A percentile compares a stretch with the other conserved stretches of the same genome.
phyloP scores from a whole-genome alignment of 2,888 invertebrate genomes.

The Limnephilus auricula region DNA sequence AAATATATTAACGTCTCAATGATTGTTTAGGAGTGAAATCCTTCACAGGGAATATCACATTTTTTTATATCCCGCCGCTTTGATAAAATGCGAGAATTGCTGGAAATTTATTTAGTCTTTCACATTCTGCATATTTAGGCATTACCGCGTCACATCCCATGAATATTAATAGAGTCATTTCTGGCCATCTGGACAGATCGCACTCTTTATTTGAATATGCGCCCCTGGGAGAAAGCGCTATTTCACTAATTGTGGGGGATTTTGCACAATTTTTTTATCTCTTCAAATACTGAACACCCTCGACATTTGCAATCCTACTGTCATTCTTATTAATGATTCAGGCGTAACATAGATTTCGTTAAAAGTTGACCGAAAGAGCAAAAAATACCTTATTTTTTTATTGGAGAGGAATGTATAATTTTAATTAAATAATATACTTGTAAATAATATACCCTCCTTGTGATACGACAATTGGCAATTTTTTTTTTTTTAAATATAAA shows the following conservation, averaged over 20 bases:
- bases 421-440: no score
- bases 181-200: conserved; percentile 45
- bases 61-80: conserved; percentile 45
- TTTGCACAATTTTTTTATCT: conserved; percentile 1
- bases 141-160: conserved; percentile 55
- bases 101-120: conserved; percentile 57
- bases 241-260: conserved; percentile 14
- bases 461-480: no score
- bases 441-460: no score
- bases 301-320: neutral
- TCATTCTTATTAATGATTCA: neutral
- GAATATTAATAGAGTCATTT: conserved; percentile 63
- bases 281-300: neutral
- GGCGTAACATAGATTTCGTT: neutral
- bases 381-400: no score
- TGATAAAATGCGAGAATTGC: conserved; percentile 52
- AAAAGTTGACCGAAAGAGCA: neutral
- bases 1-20: conserved; percentile 64
- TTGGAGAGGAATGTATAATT: no score
- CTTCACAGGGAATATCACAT: conserved; percentile 14
- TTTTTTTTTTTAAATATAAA: no score
- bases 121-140: conserved; percentile 56
- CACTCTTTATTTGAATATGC: conserved; percentile 17
- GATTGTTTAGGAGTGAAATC: conserved; percentile 56
- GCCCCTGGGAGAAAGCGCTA: conserved; percentile 13